Percentiles rank a stretch among this genome's conserved stretches.
Evolutionary conservation across 1,140 invertebrate species (phyloP).

Genomic region (Trichogramma pretiosum): DNA sequence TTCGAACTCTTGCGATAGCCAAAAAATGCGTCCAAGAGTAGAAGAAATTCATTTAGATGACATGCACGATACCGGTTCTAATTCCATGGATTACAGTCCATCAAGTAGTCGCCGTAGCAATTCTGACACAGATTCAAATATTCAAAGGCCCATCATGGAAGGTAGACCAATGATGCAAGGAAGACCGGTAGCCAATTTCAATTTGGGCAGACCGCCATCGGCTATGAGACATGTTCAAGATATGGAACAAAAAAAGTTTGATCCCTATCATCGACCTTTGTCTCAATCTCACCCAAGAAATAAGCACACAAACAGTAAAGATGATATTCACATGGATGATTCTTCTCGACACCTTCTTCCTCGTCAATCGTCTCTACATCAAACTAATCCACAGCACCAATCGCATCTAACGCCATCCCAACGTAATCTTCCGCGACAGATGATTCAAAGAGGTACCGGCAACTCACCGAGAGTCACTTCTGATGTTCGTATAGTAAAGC

Average conservation of each 20-base stretch:
- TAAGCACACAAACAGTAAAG: slow-evolving; percentile 22
- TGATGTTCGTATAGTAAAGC: too few relatives aligned
- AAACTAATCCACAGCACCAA: slow-evolving; percentile 30
- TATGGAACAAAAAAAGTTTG: too few relatives aligned
- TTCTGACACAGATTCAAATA: slow-evolving; percentile 24
- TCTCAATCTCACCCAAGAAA: too few relatives aligned
- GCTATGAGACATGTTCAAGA: too few relatives aligned
- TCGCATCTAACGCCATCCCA: too few relatives aligned
- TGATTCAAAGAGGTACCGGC: not conserved
- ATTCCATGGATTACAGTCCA: slow-evolving; percentile 35
- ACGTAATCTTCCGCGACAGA: not conserved
- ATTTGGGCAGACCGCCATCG: not conserved
- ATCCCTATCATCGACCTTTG: too few relatives aligned
- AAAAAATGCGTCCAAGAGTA: slow-evolving; percentile 33
- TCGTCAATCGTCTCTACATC: too few relatives aligned
- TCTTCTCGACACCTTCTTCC: slow-evolving; percentile 16
- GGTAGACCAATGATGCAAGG: too few relatives aligned
- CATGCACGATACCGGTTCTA: slow-evolving; percentile 36
- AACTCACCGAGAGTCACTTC: slow-evolving; percentile 3
- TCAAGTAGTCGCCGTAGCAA: slow-evolving; percentile 28
- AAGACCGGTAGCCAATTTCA: slow-evolving; percentile 15
- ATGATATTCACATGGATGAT: slow-evolving; percentile 32
- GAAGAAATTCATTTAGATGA: slow-evolving; percentile 42
- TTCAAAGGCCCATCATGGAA: slow-evolving; percentile 8
- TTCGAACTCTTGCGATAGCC: slow-evolving; percentile 41